phyloP scores from a whole-genome alignment of 30 jellyfish, hydroid and myxozoan genomes.

The Hydractinia symbiolongicarpus region DNA sequence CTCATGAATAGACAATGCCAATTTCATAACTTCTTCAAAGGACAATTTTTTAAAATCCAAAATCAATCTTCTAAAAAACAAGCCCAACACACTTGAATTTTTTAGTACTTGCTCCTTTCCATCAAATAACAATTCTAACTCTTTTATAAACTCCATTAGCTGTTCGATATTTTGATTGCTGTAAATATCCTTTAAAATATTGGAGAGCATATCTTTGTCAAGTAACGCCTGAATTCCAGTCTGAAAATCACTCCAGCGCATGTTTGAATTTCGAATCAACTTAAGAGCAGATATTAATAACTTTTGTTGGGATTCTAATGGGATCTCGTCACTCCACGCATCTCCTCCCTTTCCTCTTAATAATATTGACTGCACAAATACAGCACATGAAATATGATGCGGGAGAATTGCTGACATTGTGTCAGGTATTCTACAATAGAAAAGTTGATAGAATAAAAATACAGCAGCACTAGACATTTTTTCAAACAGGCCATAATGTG shows the following conservation, averaged over 20 bases:
- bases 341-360: neutral
- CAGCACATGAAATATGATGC: neutral
- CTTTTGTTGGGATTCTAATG: slow-evolving; percentile 11
- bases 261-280: neutral
- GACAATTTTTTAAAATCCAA: slow-evolving; percentile 52
- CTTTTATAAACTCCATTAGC: neutral
- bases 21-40: slow-evolving; percentile 36
- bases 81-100: slow-evolving; percentile 28
- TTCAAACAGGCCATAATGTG: no score
- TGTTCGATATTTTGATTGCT: neutral
- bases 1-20: slow-evolving; percentile 32
- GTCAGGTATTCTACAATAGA: no score
- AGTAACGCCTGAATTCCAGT: neutral
- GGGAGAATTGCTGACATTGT: neutral
- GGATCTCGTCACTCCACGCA: slow-evolving; percentile 18
- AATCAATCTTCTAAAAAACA: slow-evolving; percentile 38
- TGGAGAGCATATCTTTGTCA: neutral
- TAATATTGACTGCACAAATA: neutral
- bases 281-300: slow-evolving; percentile 2
- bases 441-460: no score
- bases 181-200: slow-evolving; percentile 5
- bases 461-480: no score
- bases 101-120: neutral
- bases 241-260: slow-evolving; percentile 17
- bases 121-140: slow-evolving; percentile 13